Conservation (phyloP, 2,113 vertebrate genomes). For the Tachysurus vachellii region DNA sequence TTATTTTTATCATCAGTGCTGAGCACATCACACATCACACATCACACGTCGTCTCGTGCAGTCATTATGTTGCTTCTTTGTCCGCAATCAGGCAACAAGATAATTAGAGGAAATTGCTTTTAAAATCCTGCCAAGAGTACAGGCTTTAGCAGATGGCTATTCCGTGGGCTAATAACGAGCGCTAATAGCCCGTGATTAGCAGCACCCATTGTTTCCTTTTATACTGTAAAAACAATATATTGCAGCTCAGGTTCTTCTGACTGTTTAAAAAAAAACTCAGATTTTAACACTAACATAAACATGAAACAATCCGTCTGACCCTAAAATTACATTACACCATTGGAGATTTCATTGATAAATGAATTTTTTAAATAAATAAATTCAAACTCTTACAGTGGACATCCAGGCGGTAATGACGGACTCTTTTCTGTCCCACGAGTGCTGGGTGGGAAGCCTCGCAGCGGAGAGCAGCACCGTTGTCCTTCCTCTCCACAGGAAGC, state of each 20-base stretch:
- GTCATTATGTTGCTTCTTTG: neutral
- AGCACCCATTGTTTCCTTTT: conserved; percentile 6
- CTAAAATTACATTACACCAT: neutral
- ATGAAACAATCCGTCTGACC: neutral
- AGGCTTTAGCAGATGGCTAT: conserved; percentile 49
- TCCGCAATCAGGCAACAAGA: conserved; percentile 15
- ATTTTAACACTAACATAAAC: neutral
- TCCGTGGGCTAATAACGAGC: conserved; percentile 35
- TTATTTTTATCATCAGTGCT: neutral
- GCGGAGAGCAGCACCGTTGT: conserved; percentile 82
- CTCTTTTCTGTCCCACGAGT: conserved; percentile 76
- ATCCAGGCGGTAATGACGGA: conserved; percentile 86
- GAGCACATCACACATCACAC: no score
- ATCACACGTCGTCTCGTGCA: neutral
- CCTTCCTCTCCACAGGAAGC: conserved; percentile 82
- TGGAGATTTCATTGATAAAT: neutral
- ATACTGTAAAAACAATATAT: neutral
- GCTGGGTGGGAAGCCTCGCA: conserved; percentile 84
- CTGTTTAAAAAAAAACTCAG: neutral
- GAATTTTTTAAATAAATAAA: neutral
- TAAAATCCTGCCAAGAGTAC: conserved; percentile 44
- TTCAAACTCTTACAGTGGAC: conserved; percentile 81
- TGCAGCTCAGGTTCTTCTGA: neutral
- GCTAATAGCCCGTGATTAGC: conserved; percentile 40
- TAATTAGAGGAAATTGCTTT: conserved; percentile 25